These are phyloP conservation scores for Labeo catla DNA, from an alignment of 2,113 vertebrate genomes.

Conservation along the genomic window DNA sequence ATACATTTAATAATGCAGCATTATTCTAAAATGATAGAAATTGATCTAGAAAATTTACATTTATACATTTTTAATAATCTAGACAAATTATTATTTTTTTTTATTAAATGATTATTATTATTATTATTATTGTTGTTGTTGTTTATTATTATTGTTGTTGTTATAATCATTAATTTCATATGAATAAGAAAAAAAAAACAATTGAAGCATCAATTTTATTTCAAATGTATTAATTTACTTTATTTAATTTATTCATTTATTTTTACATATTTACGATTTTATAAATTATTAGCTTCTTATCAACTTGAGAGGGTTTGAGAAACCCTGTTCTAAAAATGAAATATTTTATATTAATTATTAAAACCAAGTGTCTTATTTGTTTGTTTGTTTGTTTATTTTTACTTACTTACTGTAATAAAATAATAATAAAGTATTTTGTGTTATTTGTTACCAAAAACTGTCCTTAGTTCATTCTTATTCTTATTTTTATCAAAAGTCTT, in stretches of 20 bases:
- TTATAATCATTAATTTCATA: too few relatives aligned
- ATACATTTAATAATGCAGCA: not conserved
- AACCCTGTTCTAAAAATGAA: not conserved
- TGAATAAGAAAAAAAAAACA: too few relatives aligned
- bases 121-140: not conserved
- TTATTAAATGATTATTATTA: too few relatives aligned
- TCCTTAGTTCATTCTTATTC: not conserved
- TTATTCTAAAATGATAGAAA: not conserved
- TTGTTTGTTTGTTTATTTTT: not conserved
- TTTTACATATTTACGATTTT: too few relatives aligned
- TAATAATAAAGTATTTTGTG: not conserved
- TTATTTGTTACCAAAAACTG: not conserved
- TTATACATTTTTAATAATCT: not conserved
- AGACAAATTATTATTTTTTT: too few relatives aligned
- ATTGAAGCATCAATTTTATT: too few relatives aligned
- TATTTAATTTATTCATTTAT: too few relatives aligned
- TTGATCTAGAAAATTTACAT: not conserved
- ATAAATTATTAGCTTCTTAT: too few relatives aligned
- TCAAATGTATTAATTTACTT: too few relatives aligned
- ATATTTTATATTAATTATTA: not conserved
- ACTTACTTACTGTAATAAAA: not conserved
- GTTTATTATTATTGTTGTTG: too few relatives aligned
- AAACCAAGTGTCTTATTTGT: not conserved
- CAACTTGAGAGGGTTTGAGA: not conserved
- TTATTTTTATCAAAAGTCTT: too few relatives aligned